These are phyloP conservation scores for Ophion ventricosus DNA, from an alignment of 2,888 invertebrate genomes.

Conservation along the genomic window DNA sequence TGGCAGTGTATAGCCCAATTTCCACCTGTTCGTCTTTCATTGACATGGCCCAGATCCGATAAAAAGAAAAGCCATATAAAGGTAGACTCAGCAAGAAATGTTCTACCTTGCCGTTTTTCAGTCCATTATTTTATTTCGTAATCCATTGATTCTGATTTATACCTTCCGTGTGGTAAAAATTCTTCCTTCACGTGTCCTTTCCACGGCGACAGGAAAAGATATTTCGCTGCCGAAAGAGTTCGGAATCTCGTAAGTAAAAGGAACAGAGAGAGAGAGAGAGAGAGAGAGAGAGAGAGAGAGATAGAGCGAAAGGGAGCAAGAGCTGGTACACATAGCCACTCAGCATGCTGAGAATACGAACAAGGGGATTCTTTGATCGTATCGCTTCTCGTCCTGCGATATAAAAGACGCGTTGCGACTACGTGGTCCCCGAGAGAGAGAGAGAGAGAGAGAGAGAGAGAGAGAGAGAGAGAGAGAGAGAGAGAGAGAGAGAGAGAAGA, in stretches of 20 bases:
- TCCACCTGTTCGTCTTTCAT: neutral
- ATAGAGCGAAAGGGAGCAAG: slow-evolving; percentile 10
- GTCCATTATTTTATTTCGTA: neutral
- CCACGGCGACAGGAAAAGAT: slow-evolving; percentile 14
- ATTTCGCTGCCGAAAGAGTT: slow-evolving; percentile 35
- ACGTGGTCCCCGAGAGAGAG: slow-evolving; percentile 35
- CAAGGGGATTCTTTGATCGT: slow-evolving; percentile 72
- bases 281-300: slow-evolving; percentile 18
- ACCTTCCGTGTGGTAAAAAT: slow-evolving; percentile 34
- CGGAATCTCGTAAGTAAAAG: slow-evolving; percentile 12
- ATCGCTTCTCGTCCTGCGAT: slow-evolving; percentile 62
- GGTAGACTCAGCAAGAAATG: neutral
- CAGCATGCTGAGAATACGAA: slow-evolving; percentile 57
- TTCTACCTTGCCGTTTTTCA: neutral
- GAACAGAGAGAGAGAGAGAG: slow-evolving; percentile 17
- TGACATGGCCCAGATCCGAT: neutral
- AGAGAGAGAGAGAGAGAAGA: slow-evolving; percentile 5
- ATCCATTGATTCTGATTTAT: slow-evolving; percentile 14
- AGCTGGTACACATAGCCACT: slow-evolving; percentile 26
- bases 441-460: slow-evolving; percentile 14
- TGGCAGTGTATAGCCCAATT: neutral
- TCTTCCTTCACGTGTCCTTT: neutral
- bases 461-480: slow-evolving; percentile 8
- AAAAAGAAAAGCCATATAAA: neutral
- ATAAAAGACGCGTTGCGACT: slow-evolving; percentile 54